Evolutionary conservation across 1,140 invertebrate genomes (phyloP).

Genomic region (Thaumetopoea pityocampa): DNA sequence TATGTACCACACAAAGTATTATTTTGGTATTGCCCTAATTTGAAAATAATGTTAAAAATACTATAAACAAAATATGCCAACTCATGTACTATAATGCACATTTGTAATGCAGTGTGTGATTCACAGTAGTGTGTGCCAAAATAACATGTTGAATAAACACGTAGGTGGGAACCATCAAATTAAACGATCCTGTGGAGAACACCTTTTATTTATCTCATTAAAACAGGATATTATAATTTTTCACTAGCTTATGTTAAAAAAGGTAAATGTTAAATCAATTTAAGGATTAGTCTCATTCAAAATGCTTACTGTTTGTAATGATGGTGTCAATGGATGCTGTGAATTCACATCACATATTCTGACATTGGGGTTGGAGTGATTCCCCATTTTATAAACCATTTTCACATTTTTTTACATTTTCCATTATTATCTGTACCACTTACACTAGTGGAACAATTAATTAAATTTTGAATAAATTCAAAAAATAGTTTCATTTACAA

Average conservation of each 20-base stretch:
- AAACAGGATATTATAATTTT: constrained; percentile 74
- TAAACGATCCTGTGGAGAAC: constrained; percentile 54
- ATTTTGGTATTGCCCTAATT: too few species aligned
- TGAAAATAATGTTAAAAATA: too few species aligned
- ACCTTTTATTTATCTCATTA: constrained; percentile 67
- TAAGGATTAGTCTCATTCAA: constrained; percentile 44
- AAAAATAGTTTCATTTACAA: constrained; percentile 63
- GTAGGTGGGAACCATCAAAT: constrained; percentile 33
- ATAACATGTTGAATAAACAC: constrained; percentile 46
- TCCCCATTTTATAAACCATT: constrained; percentile 24
- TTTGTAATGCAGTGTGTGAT: constrained; percentile 2
- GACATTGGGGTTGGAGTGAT: constrained; percentile 11
- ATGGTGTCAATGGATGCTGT: constrained; percentile 9
- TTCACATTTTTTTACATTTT: constrained; percentile 24
- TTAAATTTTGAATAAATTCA: constrained; percentile 38
- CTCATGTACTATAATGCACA: too few species aligned
- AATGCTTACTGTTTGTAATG: constrained; percentile 20
- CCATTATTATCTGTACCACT: constrained; percentile 20
- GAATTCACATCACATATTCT: constrained; percentile 6
- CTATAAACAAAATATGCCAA: too few species aligned
- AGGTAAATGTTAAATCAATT: constrained; percentile 50
- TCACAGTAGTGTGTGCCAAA: constrained; percentile 36
- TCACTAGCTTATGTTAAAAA: constrained; percentile 68
- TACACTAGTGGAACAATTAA: constrained; percentile 30
- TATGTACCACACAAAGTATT: too few species aligned